Evolutionary conservation across 2,888 invertebrate species (phyloP), one percentile per base, ranked within the genome.

Genomic region (Pseudococcus longispinus): DNA sequence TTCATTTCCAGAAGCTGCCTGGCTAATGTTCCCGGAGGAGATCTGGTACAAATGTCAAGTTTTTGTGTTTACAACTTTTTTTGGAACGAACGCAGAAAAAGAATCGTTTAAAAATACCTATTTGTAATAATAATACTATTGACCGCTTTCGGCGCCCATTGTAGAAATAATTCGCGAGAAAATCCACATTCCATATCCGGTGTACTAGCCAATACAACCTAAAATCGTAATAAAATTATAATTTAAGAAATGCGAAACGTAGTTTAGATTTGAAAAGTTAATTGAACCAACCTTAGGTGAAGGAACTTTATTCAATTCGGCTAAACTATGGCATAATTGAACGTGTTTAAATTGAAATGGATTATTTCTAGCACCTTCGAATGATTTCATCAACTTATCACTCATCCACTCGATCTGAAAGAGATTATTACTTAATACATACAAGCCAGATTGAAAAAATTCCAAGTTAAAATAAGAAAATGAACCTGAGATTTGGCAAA

Each of bases 331-430:
- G 90, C 98, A 98, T 9, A 99, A 92, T 89, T 98, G 97, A 84
- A 99, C 92, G 91, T 98, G 96, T 88, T 96, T 96, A 88, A 99
- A 96, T 87, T 97, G 97, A 91, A 98, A 99, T 0, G 99, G 99
- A 92, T 98, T 98, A 89, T 96, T 96, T 87, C 97, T 93, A 0
- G 96, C 96, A 0, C 96, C 96, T 91, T 97, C 97, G 90, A 97
- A 97, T 85, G 95, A 95, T 88, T 97, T 94, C 93, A 98, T 97
- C 70, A 99, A 92, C 90, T 98, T 99, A 90, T 99, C 99, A 90
- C 98, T 98, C 99, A 99, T 99, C 99, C 99, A 99, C 91, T 99
- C 99, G 89, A 99, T 98, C 93, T 96, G 42, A 42, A 80, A 74
- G 3, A 37, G 13, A n/a, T 55, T n/a, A 13, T 13, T n/a, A 23